A percentile compares a stretch with the other conserved stretches of the same genome.
phyloP scores from a whole-genome alignment of 2,888 invertebrate genomes.

The Pristionchus exspectatus region DNA sequence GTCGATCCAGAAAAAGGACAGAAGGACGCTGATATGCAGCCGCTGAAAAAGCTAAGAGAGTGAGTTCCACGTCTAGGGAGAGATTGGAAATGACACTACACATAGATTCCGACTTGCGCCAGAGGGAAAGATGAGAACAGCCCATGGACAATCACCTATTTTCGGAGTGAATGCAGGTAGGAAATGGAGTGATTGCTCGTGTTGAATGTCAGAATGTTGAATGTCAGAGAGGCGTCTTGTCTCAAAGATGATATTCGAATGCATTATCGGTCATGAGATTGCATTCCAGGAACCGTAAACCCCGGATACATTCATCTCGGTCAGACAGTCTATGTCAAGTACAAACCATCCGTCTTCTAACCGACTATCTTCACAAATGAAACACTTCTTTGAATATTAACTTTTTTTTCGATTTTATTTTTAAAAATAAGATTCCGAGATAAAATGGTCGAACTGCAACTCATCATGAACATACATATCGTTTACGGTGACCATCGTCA shows the following conservation, averaged over 20 bases:
- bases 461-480: no score
- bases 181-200: background rate
- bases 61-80: background rate
- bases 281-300: background rate
- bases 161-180: background rate
- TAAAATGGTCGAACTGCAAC: no score
- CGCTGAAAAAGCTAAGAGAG: background rate
- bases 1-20: background rate
- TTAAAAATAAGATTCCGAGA: background rate
- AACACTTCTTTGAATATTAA: background rate
- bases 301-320: background rate
- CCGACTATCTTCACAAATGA: background rate
- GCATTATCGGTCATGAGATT: background rate
- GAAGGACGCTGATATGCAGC: background rate
- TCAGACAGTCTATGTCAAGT: background rate
- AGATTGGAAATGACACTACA: background rate
- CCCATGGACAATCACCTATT: background rate
- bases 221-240: no score
- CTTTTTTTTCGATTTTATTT: background rate
- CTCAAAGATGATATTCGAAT: background rate
- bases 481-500: background rate
- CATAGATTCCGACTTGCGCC: background rate
- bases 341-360: background rate
- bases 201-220: background rate
- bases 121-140: background rate